Evolutionary conservation across 2,888 invertebrate genomes (phyloP).

Genomic region (Orchesellides sinensis): DNA sequence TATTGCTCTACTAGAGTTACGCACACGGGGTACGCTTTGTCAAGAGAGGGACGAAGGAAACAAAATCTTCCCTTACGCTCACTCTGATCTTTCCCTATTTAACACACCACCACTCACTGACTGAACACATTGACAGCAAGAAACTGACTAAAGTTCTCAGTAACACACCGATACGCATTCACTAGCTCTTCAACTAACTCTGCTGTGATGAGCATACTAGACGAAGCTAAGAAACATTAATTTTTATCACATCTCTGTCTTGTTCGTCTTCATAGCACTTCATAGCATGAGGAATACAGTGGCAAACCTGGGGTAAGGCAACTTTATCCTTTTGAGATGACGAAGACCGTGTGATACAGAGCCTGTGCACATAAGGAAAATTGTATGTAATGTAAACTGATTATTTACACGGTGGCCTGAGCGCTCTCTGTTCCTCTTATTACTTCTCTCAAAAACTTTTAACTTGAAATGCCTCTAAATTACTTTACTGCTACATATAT

Average conservation of each 20-base stretch:
- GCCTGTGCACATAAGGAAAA: background rate
- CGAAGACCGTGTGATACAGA: too few species aligned
- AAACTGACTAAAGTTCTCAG: conserved; percentile 50
- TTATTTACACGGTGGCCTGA: background rate
- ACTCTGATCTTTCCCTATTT: background rate
- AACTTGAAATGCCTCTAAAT: background rate
- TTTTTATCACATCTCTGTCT: conserved; percentile 31
- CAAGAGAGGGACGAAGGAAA: conserved; percentile 21
- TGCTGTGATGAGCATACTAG: background rate
- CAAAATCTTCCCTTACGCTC: conserved; percentile 17
- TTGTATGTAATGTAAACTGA: background rate
- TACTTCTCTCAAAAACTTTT: background rate
- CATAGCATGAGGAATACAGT: background rate
- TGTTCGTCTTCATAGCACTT: conserved; percentile 17
- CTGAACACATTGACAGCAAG: conserved; percentile 65
- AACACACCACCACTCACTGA: conserved; percentile 47
- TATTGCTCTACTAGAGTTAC: background rate
- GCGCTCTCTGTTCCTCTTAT: background rate
- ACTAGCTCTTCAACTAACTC: background rate
- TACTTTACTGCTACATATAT: background rate
- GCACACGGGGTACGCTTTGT: too few species aligned
- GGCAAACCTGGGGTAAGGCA: background rate
- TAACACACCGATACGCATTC: conserved; percentile 39
- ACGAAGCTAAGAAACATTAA: background rate
- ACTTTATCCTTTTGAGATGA: background rate